Evolutionary conservation across 2,888 invertebrate genomes (phyloP).

Genomic region (Epinotia bilunana): DNA sequence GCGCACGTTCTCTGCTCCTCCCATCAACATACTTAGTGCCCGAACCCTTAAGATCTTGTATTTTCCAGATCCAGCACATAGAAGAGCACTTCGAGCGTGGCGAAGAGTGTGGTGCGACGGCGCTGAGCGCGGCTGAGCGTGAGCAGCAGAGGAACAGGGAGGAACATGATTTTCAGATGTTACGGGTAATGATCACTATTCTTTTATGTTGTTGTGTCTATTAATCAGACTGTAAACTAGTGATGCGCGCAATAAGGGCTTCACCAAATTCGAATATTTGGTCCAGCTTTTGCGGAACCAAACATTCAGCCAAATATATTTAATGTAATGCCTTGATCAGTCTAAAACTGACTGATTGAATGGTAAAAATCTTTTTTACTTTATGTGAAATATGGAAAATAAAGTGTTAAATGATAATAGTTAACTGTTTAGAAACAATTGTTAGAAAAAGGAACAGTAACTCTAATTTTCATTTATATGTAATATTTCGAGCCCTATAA

Average conservation of each 20-base stretch:
- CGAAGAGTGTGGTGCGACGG: slow-evolving; percentile 74
- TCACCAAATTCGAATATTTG: too few species aligned
- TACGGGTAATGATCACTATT: slow-evolving; percentile 77
- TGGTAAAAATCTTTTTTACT: too few species aligned
- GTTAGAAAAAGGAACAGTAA: too few species aligned
- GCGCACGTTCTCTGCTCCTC: too few species aligned
- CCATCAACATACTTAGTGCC: too few species aligned
- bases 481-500: too few species aligned
- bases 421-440: too few species aligned
- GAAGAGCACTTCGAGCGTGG: slow-evolving; percentile 90
- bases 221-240: not conserved
- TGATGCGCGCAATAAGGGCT: not conserved
- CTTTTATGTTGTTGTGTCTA: not conserved
- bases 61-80: slow-evolving; percentile 88
- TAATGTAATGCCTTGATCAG: too few species aligned
- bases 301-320: too few species aligned
- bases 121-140: slow-evolving; percentile 68
- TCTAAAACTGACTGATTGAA: not conserved
- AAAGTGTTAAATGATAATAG: not conserved
- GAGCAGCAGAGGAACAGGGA: slow-evolving; percentile 90
- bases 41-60: not conserved
- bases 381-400: not conserved
- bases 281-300: too few species aligned
- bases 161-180: slow-evolving; percentile 91
- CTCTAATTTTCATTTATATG: too few species aligned